Base-by-base conservation (phyloP, 2,888 invertebrate species). In the Drosophila paracracens region DNA sequence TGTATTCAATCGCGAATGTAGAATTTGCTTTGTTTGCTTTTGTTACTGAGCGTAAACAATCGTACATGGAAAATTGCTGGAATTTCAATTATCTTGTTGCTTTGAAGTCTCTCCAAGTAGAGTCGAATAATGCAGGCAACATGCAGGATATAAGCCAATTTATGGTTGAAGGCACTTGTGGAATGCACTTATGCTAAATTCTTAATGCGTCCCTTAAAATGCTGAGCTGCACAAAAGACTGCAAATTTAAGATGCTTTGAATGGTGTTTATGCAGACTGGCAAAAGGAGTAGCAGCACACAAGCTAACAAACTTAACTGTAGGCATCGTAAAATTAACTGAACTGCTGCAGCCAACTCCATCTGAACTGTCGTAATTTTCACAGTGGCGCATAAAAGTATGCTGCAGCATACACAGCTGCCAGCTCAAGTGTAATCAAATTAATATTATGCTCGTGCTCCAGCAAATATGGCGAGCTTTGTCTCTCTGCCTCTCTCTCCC, bases 381-480 rank as follows among this genome's bases (percentile, higher is more conserved):
- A 57, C 78, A 62, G 51, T 81, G 73, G 36, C 67, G 46, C 77
- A 82, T 69, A 77, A 77, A 86, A 83, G 81, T 81, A 74, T 65
- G 66, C 79, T 60, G 63, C 70, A 53, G 21, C 54, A 21, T 18
- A 35, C 25, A 13, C 66, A 46, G 67, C 63, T 40, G 38, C 29
- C 57, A 58, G 60, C 36, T 61, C 33, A 58, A 70, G 73, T 70
- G 72, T 85, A 88, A 90, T 90, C 74, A 90, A 90, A 85, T 90
- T 88, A 88, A 88, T 88, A 79, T 76, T 66, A 76, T 70, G 66
- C 68, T 83, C 50, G 13, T 76, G 71, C 81, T 72, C 64, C 25
- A 59, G 67, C 63, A 79, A 69, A 77, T 77, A 65, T 66, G 67
- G 18, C 18, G 18, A 54, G 18, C 36, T 21, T 46, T 46, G 46